These are phyloP conservation scores for Australoheros scitulus DNA, from an alignment of 2,113 vertebrate species.

Conservation along the genomic window DNA sequence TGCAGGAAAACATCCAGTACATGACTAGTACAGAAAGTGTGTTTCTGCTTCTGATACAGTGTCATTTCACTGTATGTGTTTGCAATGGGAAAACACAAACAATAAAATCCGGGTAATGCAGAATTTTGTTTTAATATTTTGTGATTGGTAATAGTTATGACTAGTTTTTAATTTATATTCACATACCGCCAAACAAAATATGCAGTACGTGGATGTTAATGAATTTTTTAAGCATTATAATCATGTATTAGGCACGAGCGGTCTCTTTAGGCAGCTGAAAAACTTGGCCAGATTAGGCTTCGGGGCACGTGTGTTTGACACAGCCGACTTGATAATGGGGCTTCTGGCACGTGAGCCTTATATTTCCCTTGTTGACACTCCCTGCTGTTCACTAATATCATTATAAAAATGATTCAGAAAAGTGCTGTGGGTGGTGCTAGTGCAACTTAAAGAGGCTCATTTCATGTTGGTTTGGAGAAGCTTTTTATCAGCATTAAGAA, in stretches of 20 bases:
- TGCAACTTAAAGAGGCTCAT: not conserved
- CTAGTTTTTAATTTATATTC: constrained; percentile 23
- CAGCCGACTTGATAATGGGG: constrained; percentile 37
- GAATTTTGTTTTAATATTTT: not conserved
- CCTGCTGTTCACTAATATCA: constrained; percentile 40
- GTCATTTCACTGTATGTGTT: not conserved
- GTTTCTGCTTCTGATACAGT: not conserved
- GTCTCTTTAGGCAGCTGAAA: constrained; percentile 29
- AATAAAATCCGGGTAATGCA: not conserved
- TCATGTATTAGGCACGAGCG: constrained; percentile 20
- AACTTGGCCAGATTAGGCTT: constrained; percentile 12
- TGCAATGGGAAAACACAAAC: not conserved
- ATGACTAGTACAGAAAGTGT: not conserved
- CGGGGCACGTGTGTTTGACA: constrained; percentile 7
- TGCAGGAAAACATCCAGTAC: not conserved
- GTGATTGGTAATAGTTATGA: not conserved
- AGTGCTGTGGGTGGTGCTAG: not conserved
- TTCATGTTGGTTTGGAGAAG: constrained; percentile 8
- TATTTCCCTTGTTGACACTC: constrained; percentile 39
- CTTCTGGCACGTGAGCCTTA: constrained; percentile 29
- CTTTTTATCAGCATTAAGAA: constrained; percentile 2
- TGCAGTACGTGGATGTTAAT: not conserved
- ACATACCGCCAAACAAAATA: constrained; percentile 37
- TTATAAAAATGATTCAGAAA: constrained; percentile 22
- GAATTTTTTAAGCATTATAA: constrained; percentile 2